Base-by-base conservation (phyloP, 1,140 invertebrate genomes). In the Rhopalosiphum padi region DNA sequence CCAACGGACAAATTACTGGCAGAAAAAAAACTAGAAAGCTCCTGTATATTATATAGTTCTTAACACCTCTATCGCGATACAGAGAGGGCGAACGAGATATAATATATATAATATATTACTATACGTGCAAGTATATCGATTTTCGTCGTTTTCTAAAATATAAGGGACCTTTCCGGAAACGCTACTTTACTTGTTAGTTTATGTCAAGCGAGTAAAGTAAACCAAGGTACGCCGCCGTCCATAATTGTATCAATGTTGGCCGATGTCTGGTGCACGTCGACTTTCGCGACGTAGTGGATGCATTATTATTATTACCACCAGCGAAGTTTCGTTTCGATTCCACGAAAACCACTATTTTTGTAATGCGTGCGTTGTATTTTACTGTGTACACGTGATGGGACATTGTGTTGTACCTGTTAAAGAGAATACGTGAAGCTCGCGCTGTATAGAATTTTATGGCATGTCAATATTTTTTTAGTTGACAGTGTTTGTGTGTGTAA, bases 1-100 rank as follows among this genome's bases (percentile, higher is more conserved):
- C 77, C 43, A n/a, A 91, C 7, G n/a, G 43, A 91, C 90, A 91
- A 91, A 91, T 91, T 91, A 91, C 90, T 35, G 23, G 43, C 11
- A n/a, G 11, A 21, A 23, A 46, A n/a, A 43, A 43, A 86, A 30
- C 15, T 46, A 46, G 37, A 46, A n/a, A 48, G 25, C 85, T 86
- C 25, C 30, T 46, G 85, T 86, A 86, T 18, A 77, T 77, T 77
- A 35, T 41, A 46, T 86, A 46, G 85, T 86, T 86, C 30, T 86
- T 86, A 86, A 86, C 85, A 86, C 85, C 85, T 86, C 25, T 86
- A 86, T 86, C 6, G 85, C 8, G 85, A 86, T 46, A 15, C 25
- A 25, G 25, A 46, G 41, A 86, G 85, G 43, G 85, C 2, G 5
- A 46, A 86, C 25, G n/a, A 15, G 5, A 46, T 86, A 86, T 43